Evolutionary conservation across 1,140 invertebrate genomes (phyloP), one percentile per base, ranked within the genome.

Genomic region (Drosophila nikananu): DNA sequence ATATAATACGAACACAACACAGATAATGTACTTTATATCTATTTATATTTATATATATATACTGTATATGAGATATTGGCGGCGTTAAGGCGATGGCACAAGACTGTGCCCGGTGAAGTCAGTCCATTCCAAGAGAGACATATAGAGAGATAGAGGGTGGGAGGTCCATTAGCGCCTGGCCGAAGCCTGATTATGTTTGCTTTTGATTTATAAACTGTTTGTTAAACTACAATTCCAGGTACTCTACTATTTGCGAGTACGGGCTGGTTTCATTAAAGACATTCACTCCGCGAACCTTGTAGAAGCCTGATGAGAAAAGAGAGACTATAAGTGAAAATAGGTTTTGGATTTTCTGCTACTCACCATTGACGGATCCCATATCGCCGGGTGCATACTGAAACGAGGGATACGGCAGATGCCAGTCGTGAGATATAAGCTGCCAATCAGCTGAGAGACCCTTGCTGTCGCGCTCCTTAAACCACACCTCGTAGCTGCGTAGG

Each of bases 391-490:
- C 86, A 49, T 81, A 93, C 13, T 93, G 92, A 78, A 92, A 93
- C 21, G 86, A 92, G n/a, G 91, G 78, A 82, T 83, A 92, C 1
- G 92, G 92, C 48, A 93, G 71, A 71, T 93, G 92, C 86, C 90
- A 91, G 25, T 60, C 77, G 2, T 52, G 25, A 5, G 83, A 82
- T 25, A 93, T 86, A 5, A 68, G 42, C 19, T 42, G 52, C 90
- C 91, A 93, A n/a, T 81, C 71, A n/a, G 70, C 57, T 2, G 54
- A 72, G 1, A 27, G 37, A 10, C 49, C 27, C 30, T 35, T 21
- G 17, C 32, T 54, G 39, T 51, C 75, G 58, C 81, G 71, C 25
- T 84, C 62, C 32, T 66, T 76, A 41, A 92, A 93, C 83, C 80
- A 93, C 19, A 93, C 84, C 49, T 93, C 91, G 58, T 93, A 93